Evolutionary conservation across 2,888 invertebrate genomes (phyloP).

Genomic region (Therioaphis trifolii): DNA sequence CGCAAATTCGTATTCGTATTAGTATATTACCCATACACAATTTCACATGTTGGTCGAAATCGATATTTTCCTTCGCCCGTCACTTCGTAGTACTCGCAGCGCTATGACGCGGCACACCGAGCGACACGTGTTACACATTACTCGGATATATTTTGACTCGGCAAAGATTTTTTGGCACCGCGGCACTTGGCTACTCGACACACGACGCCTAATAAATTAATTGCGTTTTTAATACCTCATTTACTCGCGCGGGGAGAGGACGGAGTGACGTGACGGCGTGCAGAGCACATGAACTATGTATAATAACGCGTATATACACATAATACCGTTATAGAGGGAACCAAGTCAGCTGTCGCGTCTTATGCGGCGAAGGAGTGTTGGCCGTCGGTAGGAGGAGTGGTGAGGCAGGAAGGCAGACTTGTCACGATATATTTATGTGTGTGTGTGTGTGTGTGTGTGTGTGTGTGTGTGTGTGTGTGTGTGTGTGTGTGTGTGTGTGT

Average conservation of each 20-base stretch:
- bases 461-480: too few relatives aligned
- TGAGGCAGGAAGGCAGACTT: not conserved
- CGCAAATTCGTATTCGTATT: too few relatives aligned
- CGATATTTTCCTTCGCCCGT: too few relatives aligned
- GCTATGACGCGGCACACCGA: too few relatives aligned
- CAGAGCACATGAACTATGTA: not conserved
- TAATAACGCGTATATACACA: not conserved
- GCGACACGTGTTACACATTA: not conserved
- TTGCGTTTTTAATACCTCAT: constrained; percentile 49
- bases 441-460: too few relatives aligned
- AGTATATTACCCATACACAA: too few relatives aligned
- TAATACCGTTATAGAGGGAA: not conserved
- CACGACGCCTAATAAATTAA: constrained; percentile 39
- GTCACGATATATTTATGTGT: too few relatives aligned
- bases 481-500: too few relatives aligned
- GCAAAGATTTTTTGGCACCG: constrained; percentile 29
- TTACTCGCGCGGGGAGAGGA: not conserved
- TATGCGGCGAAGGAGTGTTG: not conserved
- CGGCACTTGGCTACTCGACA: constrained; percentile 17
- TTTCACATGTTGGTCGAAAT: too few relatives aligned
- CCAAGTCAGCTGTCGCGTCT: not conserved
- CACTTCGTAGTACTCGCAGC: too few relatives aligned
- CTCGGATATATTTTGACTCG: not conserved
- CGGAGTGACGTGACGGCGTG: not conserved
- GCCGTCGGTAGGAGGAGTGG: not conserved